These are phyloP conservation scores for Polypedilum pembai DNA, from an alignment of 1,140 invertebrate species.

Conservation along the genomic window DNA sequence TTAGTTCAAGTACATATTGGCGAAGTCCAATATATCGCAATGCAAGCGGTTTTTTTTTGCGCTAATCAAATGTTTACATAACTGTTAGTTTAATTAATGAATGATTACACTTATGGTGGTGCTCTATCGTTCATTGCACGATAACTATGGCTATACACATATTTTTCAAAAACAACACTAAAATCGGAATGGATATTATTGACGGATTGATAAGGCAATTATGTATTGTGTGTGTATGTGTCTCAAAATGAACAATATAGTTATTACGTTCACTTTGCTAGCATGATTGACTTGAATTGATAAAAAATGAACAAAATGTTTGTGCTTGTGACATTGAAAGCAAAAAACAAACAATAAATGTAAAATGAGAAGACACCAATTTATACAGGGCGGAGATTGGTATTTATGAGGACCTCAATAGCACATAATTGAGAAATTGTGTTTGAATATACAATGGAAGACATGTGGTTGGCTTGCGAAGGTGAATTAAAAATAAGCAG, in stretches of 20 bases:
- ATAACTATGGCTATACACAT: not conserved
- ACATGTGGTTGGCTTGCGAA: too few relatives aligned
- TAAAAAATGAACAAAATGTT: not conserved
- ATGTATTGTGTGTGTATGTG: not conserved
- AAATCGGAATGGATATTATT: not conserved
- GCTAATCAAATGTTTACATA: conserved; percentile 16
- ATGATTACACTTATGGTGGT: not conserved
- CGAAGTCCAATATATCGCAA: not conserved
- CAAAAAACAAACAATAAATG: not conserved
- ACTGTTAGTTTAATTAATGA: conserved; percentile 14
- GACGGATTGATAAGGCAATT: conserved; percentile 16
- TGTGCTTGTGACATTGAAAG: not conserved
- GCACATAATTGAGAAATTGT: too few relatives aligned
- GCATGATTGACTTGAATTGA: not conserved
- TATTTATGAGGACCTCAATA: too few relatives aligned
- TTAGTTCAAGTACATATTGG: conserved; percentile 17
- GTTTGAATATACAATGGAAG: too few relatives aligned
- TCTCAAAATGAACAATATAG: not conserved
- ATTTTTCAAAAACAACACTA: not conserved
- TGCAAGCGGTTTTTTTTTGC: not conserved
- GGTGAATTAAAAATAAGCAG: too few relatives aligned
- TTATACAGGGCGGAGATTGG: too few relatives aligned
- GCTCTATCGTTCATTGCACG: conserved; percentile 10
- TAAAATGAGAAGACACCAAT: too few relatives aligned
- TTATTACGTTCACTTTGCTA: not conserved